Evolutionary conservation across 2,113 vertebrate species (phyloP), one percentile per base, ranked within the genome.

Genomic region (Peromyscus leucopus): DNA sequence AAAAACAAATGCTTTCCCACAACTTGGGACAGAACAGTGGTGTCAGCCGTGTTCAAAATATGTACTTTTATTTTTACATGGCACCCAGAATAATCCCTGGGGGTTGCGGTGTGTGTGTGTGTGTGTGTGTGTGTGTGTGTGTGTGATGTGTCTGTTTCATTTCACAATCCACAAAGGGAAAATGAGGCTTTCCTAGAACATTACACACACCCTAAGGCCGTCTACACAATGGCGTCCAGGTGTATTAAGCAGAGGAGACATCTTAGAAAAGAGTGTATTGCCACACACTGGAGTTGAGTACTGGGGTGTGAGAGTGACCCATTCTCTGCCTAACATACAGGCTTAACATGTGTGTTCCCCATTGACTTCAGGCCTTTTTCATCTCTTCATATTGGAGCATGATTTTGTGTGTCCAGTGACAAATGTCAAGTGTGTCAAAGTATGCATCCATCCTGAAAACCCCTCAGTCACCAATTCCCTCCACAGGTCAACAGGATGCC

Each of bases 211-310:
- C 19, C 19, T 36, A 94, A 59, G 82, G 74, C 75, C 21, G n/a
- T 31, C 91, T 51, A 5, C 11, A 21, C n/a, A 65, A 87, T 36
- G 86, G 28, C 51, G 76, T 57, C 57, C 17, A 28, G 36, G 61
- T n/a, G 33, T 48, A 94, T 69, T 80, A 91, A 87, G 59, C 36
- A 69, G 67, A 39, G 2, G 7, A 17, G 5, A 59, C 48, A 89
- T 55, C 85, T 93, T 97, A 91, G 63, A 69, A 76, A 95, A 89
- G 89, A 93, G 98, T 98, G 72, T 0, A 21, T 84, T 97, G 97
- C 95, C 91, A 26, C 79, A 97, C 96, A 97, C 92, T 98, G 94
- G 93, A 97, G 96, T 89, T 91, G 97, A 95, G 97, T 92, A 94
- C 21, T 97, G 94, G 72, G 71, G 94, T 96, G 31, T 89, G 76